Evolutionary conservation across 1,140 invertebrate genomes (phyloP).

Genomic region (Pantala flavescens): DNA sequence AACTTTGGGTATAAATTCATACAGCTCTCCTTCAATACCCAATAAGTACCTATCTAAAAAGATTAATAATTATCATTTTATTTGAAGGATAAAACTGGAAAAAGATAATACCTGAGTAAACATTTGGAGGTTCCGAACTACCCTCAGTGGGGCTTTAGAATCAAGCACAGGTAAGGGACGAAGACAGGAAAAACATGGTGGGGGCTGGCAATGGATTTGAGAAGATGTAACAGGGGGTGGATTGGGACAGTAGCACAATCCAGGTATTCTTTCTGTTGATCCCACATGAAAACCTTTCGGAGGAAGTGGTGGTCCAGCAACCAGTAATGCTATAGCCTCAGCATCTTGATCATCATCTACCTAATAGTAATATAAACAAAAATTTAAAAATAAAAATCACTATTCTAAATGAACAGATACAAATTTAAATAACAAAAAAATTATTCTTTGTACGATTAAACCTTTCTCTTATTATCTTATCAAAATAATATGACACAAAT

Average conservation of each 20-base stretch:
- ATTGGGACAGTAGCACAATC: constrained; percentile 39
- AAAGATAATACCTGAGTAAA: constrained; percentile 51
- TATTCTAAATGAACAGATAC: neutral
- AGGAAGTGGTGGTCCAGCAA: constrained; percentile 34
- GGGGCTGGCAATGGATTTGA: neutral
- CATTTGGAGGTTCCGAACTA: constrained; percentile 70
- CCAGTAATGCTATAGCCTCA: constrained; percentile 64
- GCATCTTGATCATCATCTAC: constrained; percentile 81
- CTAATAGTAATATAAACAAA: constrained; percentile 32
- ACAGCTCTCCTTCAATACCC: no score
- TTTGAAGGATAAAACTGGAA: neutral
- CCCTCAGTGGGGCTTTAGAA: constrained; percentile 24
- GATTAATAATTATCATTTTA: no score
- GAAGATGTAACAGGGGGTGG: neutral
- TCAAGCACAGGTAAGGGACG: constrained; percentile 42
- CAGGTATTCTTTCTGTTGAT: constrained; percentile 72
- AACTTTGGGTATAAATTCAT: no score
- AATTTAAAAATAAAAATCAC: neutral
- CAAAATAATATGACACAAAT: no score
- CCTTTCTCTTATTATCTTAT: no score
- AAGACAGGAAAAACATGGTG: neutral
- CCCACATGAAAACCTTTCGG: constrained; percentile 63
- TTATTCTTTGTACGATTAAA: no score
- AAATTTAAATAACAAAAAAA: no score
- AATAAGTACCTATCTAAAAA: no score